A percentile compares a stretch with the other conserved stretches of the same genome.
These are phyloP conservation scores for Upupa epops DNA, from an alignment of 2,113 vertebrate genomes.

Conservation along the genomic window DNA sequence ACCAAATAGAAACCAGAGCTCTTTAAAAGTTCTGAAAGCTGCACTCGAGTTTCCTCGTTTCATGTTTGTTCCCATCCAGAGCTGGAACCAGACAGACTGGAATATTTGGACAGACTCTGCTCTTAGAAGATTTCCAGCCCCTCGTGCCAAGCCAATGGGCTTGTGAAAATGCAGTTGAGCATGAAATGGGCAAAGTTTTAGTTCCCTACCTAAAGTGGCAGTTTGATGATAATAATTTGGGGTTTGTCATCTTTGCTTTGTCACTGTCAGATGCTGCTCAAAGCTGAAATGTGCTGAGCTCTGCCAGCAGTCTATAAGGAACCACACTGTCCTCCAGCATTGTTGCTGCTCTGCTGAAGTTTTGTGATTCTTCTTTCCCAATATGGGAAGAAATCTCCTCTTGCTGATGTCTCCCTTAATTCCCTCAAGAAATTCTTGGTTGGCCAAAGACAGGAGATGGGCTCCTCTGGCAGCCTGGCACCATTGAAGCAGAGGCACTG, in stretches of 20 bases:
- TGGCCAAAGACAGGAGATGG: background rate
- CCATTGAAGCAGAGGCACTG: background rate
- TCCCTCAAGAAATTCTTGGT: background rate
- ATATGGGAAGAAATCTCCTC: background rate
- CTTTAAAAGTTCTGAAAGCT: conserved; percentile 33
- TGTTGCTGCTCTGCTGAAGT: background rate
- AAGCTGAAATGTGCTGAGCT: conserved; percentile 1
- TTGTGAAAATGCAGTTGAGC: conserved; percentile 48
- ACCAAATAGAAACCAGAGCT: conserved; percentile 35
- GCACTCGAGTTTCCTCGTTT: background rate
- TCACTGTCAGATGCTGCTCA: conserved; percentile 39
- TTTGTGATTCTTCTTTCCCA: background rate
- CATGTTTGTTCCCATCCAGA: conserved; percentile 33
- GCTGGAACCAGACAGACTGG: conserved; percentile 22
- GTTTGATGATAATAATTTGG: background rate
- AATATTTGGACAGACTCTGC: conserved; percentile 38
- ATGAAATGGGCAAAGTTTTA: conserved; percentile 53
- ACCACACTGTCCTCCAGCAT: background rate
- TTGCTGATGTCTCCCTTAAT: background rate
- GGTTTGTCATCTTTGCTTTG: background rate
- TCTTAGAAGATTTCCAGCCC: conserved; percentile 52
- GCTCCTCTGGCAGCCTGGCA: background rate
- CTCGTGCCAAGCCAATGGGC: conserved; percentile 35
- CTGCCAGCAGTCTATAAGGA: conserved; percentile 5
- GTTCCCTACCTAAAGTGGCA: conserved; percentile 33